Base-by-base conservation (phyloP, 1,140 invertebrate genomes). In the Heliconius himera region DNA sequence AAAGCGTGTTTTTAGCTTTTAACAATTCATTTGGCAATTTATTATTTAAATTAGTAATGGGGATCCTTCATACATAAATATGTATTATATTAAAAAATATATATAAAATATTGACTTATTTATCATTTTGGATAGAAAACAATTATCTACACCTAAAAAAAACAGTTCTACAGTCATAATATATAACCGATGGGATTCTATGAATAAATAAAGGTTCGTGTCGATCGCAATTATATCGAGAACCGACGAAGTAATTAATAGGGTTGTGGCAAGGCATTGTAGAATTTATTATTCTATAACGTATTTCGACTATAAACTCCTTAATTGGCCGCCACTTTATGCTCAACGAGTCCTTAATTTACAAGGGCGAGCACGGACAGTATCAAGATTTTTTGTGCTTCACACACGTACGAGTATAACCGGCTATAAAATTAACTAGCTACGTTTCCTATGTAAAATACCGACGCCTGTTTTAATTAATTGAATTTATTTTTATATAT, bases 281-380 rank as follows among this genome's bases (percentile, higher is more conserved):
- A 87, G 84, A 83, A 93, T 94, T 94, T 93, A 93, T 94, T 93
- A 89, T 93, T 93, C 93, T 93, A 94, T 88, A 90, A 86, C 89
- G 84, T 86, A 89, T 88, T 88, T 83, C 82, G 89, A 87, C 88
- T 88, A 91, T 93, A 94, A 92, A 93, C 88, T 90, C 83, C 87
- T 90, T 94, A 93, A 93, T 93, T 93, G 91, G 92, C 83, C 87
- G 80, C 87, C 87, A 89, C 87, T 90, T 91, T 90, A 89, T 87
- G 88, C 88, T 87, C 88, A 85, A 77, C 86, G 85, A 74, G 85
- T 81, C 87, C 87, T 85, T 90, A 89, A 91, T 92, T 93, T 92
- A 90, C 89, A 88, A 90, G 89, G 89, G 91, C 87, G 80, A 87
- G 80, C 91, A 87, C 84, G 82, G 80, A 90, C 87, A 85, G 82